phyloP scores from a whole-genome alignment of 2,797 vertebrate species.

The Macroramphosus scolopax region DNA sequence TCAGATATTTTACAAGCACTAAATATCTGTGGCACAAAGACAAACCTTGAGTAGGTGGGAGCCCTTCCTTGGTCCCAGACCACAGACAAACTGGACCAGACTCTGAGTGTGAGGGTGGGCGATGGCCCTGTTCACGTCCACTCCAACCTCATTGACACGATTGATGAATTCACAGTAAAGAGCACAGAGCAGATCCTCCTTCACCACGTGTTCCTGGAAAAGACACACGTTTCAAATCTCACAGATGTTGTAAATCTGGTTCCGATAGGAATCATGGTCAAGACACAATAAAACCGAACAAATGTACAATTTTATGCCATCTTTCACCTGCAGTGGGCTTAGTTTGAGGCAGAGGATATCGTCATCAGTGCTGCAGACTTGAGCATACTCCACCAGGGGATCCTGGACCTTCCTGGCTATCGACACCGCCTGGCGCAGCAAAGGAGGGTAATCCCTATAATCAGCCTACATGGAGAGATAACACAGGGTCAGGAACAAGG shows the following conservation, averaged over 20 bases:
- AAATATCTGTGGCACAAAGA: background rate
- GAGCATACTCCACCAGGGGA: constrained; percentile 94
- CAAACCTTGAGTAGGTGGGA: constrained; percentile 94
- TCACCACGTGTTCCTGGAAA: constrained; percentile 91
- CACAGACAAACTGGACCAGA: constrained; percentile 95
- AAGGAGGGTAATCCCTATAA: constrained; percentile 94
- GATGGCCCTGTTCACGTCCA: constrained; percentile 95
- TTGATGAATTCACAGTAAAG: constrained; percentile 99
- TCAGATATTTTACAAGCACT: background rate
- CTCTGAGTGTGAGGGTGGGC: constrained; percentile 97
- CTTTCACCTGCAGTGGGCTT: constrained; percentile 91
- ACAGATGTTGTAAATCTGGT: no score
- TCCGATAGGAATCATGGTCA: no score
- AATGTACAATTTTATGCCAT: background rate
- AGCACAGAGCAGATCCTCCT: constrained; percentile 91
- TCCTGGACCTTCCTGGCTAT: constrained; percentile 96
- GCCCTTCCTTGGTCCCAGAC: constrained; percentile 93
- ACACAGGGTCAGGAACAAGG: background rate
- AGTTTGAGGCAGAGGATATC: constrained; percentile 97
- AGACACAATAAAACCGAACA: no score
- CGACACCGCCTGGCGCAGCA: constrained; percentile 94
- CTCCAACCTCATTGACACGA: constrained; percentile 97
- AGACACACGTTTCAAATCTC: background rate
- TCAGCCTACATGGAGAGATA: constrained; percentile 78
- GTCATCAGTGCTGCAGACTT: constrained; percentile 96